Evolutionary conservation across 2,888 invertebrate species (phyloP), one percentile per base, ranked within the genome.

Genomic region (Yponomeuta evonymella): DNA sequence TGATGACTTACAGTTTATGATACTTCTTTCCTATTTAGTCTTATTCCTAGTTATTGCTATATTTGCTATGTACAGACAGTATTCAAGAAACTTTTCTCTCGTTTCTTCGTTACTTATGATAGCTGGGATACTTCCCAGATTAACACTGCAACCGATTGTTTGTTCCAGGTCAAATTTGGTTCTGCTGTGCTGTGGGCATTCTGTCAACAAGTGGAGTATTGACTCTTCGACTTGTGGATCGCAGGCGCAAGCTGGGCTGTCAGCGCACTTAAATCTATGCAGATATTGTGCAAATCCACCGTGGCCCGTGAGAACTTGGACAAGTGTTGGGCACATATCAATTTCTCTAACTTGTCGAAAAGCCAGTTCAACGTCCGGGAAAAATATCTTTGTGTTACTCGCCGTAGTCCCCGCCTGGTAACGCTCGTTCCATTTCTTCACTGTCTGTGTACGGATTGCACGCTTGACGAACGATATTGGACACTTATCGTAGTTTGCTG

Each of bases 261-360:
- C 72, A 43, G 69, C 72, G 23, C 70, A 70, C 43, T 72, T 73
- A 65, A 75, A 75, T 3, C 73, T 51, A 33, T 72, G 48, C 30
- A 75, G 63, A 69, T 74, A 75, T 33, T 70, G 48, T 0, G 71
- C 64, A 30, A 72, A 71, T 1, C 73, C 74, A 1, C 73, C 74
- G 12, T 74, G 74, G 1, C 74, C 74, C 1, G 73, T 74, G 48
- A 72, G 23, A 6, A 70, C 29, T 29, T 74, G 73, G 0, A 69
- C 70, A 0, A 51, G 8, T 0, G 48, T 23, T 8, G 29, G 11
- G 4, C 29, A 58, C 9, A 67, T 2, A 0, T 67, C 29, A 0
- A 67, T 9, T 11, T 70, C n/a, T 0, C 68, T 23, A 0, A 72
- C 10, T 1, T 69, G 9, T 12, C 48, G 67, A 48, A 71, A 64